Evolutionary conservation across 1,140 invertebrate genomes (phyloP).

Genomic region (Saccostrea echinata): DNA sequence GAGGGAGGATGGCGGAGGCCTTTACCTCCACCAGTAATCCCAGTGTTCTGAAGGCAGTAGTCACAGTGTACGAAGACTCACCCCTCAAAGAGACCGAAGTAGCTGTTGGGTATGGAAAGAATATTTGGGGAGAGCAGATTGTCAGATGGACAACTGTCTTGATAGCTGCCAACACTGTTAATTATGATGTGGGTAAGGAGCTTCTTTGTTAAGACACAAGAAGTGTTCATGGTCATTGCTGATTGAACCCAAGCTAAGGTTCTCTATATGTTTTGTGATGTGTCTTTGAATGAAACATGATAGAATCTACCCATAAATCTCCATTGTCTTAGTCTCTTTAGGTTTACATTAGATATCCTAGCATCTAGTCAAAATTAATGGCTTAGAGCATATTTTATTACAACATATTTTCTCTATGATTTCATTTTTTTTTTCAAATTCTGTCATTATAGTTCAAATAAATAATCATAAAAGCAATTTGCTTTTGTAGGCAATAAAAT

Average conservation of each 20-base stretch:
- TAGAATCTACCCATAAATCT: no score
- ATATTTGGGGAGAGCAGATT: conserved; percentile 49
- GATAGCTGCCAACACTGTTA: conserved; percentile 18
- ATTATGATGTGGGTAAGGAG: conserved; percentile 49
- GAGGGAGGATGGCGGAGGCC: conserved; percentile 59
- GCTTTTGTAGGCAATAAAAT: no score
- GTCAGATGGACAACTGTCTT: conserved; percentile 15
- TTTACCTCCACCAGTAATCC: conserved; percentile 62
- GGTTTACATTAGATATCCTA: no score
- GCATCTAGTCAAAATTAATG: no score
- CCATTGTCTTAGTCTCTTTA: no score
- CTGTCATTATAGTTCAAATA: no score
- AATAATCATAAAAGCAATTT: no score
- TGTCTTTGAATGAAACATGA: no score
- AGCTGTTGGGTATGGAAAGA: conserved; percentile 57
- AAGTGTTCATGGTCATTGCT: not conserved
- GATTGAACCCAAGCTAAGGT: not conserved
- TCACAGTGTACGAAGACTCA: conserved; percentile 65
- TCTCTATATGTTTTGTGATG: no score
- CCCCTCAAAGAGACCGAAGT: conserved; percentile 43
- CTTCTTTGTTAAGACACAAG: not conserved
- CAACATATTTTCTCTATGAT: no score
- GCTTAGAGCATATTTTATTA: no score
- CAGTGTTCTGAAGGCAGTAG: conserved; percentile 47
- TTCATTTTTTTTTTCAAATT: no score